Evolutionary conservation across 2,888 invertebrate genomes (phyloP), one percentile per base, ranked within the genome.

Genomic region (Autographa gamma): DNA sequence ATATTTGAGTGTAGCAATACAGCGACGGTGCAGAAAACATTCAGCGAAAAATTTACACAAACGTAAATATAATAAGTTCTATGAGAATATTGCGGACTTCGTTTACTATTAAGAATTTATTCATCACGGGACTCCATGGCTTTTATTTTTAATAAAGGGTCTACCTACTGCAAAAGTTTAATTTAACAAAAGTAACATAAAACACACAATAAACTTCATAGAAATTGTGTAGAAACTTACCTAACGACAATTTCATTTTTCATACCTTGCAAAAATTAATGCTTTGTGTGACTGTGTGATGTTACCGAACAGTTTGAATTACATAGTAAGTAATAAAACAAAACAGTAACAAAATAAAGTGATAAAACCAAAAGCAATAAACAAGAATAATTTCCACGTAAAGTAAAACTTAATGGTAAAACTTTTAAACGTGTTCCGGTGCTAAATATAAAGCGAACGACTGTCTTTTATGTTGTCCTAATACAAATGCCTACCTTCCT

Each of bases 371-470:
- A 56, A 63, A 71, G 43, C 41, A 66, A 69, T 60, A 63, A 52
- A 65, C 48, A 25, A 34, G 66, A 60, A 63, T 52, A 71, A 65
- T 71, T 60, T n/a, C 41, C 19, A 73, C 74, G 60, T 63, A 60
- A 56, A 62, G 56, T 68, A 70, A 61, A 68, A 41, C 32, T 19
- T 70, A 67, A 72, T 61, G 64, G 68, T 31, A 69, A 69, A 81
- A 79, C 59, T 81, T 79, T 69, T 34, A 63, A 64, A 70, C 63
- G 52, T 54, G 31, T 68, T 76, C 31, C 60, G 19, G 43, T 25
- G 31, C 43, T 69, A 32, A 60, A 43, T 18, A 2, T 18, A 19
- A 66, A 41, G n/a, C 48, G 4, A 63, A 48, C 63, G 56, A 25
- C 38, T 63, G 62, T 61, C 52, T 73, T 70, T 69, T 60, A 69